Base-by-base conservation (phyloP, 23 tunicate species). In the Halocynthia roretzi region DNA sequence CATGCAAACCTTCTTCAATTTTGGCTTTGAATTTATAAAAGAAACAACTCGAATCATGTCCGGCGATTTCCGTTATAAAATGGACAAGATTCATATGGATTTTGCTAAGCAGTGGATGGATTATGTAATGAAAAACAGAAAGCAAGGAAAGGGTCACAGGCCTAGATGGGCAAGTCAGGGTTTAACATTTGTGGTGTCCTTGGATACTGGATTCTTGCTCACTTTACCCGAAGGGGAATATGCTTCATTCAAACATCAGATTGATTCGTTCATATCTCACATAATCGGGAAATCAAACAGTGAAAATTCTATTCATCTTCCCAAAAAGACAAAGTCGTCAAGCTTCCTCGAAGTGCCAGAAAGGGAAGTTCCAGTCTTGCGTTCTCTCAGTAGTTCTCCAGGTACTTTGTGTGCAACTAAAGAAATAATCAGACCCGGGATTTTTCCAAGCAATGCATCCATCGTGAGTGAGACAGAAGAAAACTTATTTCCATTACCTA, bases 131-230 rank as follows among this genome's bases (percentile, higher is more conserved):
- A 73, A 86, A 74, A 72, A 82, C 51, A 21, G 90, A 6, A 77
- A 85, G 9, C 64, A 78, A 44, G 98, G 98, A 4, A 82, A 82
- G 11, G 92, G 91, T 10, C 78, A 56, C 15, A 71, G 80, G 52
- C 98, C 98, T n/a, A 81, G 85, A 5, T 92, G 98, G 98, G 93
- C 98, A 11, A 77, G 82, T 61, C 83, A 92, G 82, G 98, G 98
- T 6, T 67, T 92, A 48, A 86, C 82, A 53, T 92, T 86, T 70
- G 57, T 92, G 50, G 80, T 83, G 0, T 75, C 48, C 31, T 68
- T 92, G n/a, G 84, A 76, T 63, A n/a, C 70, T 31, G 82, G 74
- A 48, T 69, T 76, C 48, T 52, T 86, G 10, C 60, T 8, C 17
- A 51, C 70, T 6, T 21, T 92, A 18, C 8, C 68, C 15, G 82